phyloP scores from a whole-genome alignment of 2,797 vertebrate genomes.

The Amblyopsis hoosieri region DNA sequence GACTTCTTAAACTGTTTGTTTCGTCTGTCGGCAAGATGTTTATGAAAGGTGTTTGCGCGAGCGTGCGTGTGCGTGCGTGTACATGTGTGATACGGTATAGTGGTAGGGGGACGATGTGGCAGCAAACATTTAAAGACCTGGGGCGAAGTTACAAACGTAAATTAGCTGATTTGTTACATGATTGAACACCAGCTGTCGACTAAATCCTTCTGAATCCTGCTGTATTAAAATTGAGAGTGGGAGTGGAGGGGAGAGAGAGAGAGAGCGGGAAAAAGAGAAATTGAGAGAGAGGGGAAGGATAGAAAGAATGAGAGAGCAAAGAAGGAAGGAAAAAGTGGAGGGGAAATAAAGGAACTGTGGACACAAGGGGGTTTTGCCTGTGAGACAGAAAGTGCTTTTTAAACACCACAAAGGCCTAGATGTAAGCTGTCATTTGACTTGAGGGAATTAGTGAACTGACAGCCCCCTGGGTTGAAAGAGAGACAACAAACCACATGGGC shows the following conservation, averaged over 20 bases:
- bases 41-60: conserved; percentile 18
- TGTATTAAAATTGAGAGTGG: conserved; percentile 20
- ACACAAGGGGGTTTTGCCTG: conserved; percentile 46
- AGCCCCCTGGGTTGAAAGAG: conserved; percentile 50
- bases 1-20: conserved; percentile 55
- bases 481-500: conserved; percentile 49
- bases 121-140: conserved; percentile 43
- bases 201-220: conserved; percentile 59
- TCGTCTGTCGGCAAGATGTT: conserved; percentile 52
- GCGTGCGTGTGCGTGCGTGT: conserved; percentile 19
- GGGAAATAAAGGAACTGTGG: conserved; percentile 1
- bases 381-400: conserved; percentile 54
- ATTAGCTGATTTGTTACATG: conserved; percentile 69
- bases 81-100: conserved; percentile 2
- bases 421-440: conserved; percentile 59
- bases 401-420: conserved; percentile 54
- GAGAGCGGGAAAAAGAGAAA: conserved; percentile 3
- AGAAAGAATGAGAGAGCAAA: conserved; percentile 25
- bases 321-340: background rate
- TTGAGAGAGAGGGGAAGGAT: conserved; percentile 20
- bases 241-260: conserved; percentile 2
- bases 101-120: background rate
- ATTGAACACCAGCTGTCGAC: conserved; percentile 68
- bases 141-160: conserved; percentile 67
- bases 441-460: conserved; percentile 61